phyloP scores from a whole-genome alignment of 2,888 invertebrate species.

The Escarpia spicata region DNA sequence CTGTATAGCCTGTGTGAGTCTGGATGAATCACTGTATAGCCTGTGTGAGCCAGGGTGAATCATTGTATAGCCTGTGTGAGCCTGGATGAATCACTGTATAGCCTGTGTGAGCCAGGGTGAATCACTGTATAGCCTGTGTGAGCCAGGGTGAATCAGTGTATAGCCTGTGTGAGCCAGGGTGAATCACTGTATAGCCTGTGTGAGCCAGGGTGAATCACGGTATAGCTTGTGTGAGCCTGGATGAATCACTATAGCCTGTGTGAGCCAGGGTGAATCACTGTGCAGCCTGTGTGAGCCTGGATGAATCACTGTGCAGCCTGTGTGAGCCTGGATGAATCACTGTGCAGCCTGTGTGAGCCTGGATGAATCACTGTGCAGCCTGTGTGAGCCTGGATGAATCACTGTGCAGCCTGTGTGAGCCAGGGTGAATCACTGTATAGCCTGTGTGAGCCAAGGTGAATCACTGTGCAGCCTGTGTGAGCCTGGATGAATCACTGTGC shows the following conservation, averaged over 20 bases:
- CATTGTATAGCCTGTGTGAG: background rate
- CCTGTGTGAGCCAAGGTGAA: background rate
- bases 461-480: background rate
- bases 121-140: too few species aligned
- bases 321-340: background rate
- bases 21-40: background rate
- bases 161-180: background rate
- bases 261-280: background rate
- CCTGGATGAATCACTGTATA: background rate
- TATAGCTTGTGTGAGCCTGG: background rate
- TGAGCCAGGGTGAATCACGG: background rate
- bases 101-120: too few species aligned
- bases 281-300: background rate
- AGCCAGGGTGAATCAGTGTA: too few species aligned
- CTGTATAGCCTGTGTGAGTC: background rate
- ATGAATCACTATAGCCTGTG: background rate
- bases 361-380: background rate
- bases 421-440: slow-evolving; percentile 67
- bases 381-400: background rate
- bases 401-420: background rate
- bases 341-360: background rate
- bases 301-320: background rate
- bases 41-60: background rate
- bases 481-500: background rate
- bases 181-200: background rate